These are phyloP conservation scores for Aratinga solstitialis DNA, from an alignment of 2,797 vertebrate genomes.

Conservation along the genomic window DNA sequence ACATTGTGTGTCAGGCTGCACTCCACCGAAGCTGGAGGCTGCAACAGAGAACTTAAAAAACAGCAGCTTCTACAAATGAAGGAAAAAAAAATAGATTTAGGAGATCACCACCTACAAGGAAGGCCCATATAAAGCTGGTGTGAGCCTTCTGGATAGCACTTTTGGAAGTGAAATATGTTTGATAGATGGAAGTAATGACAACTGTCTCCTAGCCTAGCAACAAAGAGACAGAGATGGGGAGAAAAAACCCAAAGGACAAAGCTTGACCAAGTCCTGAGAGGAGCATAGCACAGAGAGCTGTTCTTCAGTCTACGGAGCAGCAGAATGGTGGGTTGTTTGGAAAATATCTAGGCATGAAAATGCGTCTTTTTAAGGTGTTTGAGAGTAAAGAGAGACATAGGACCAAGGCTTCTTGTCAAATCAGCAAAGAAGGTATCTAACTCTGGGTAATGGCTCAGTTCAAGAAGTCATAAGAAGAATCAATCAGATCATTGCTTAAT, in stretches of 20 bases:
- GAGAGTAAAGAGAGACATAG: background rate
- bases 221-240: background rate
- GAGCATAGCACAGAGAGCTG: background rate
- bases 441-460: background rate
- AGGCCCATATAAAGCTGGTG: background rate
- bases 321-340: background rate
- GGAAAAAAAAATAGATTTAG: background rate
- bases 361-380: background rate
- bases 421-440: background rate
- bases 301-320: background rate
- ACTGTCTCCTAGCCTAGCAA: background rate
- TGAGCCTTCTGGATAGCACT: background rate
- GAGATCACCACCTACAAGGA: background rate
- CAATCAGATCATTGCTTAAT: background rate
- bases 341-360: background rate
- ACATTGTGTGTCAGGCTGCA: background rate
- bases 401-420: background rate
- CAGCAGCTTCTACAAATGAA: background rate
- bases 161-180: background rate
- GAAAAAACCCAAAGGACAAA: background rate
- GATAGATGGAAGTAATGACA: background rate
- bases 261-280: background rate
- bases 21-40: background rate
- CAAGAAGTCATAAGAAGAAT: constrained; percentile 6
- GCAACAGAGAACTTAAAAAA: background rate